Conservation (phyloP, 1,140 invertebrate species). For the Trinorchestia longiramus region DNA sequence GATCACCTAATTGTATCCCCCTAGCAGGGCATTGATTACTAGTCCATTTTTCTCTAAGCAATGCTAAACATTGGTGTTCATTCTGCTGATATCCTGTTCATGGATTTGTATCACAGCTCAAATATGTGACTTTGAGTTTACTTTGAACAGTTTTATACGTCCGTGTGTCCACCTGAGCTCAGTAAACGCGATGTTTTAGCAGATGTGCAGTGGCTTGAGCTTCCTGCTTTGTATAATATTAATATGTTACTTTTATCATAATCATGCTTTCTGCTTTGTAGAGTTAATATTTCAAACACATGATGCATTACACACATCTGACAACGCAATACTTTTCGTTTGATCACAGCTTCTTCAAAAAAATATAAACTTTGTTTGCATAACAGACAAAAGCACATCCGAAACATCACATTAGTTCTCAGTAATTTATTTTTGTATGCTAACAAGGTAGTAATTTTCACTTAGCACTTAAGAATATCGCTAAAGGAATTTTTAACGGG, state of each 20-base stretch:
- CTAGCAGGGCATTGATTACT: not conserved
- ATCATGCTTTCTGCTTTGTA: not conserved
- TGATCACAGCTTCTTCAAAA: not conserved
- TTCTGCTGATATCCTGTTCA: too few relatives aligned
- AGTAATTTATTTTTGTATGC: not conserved
- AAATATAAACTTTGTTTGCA: not conserved
- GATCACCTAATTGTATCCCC: not conserved
- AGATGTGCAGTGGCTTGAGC: too few relatives aligned
- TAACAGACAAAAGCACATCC: not conserved
- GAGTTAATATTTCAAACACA: not conserved
- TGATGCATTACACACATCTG: not conserved
- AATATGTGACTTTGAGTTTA: too few relatives aligned
- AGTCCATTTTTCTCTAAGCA: not conserved
- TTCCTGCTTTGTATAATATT: too few relatives aligned
- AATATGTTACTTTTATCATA: too few relatives aligned
- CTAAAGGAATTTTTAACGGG: not conserved
- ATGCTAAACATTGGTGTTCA: too few relatives aligned
- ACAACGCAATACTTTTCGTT: not conserved
- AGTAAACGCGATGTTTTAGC: too few relatives aligned
- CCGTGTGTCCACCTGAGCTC: too few relatives aligned
- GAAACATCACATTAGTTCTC: not conserved
- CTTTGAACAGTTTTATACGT: too few relatives aligned
- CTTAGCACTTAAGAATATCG: not conserved
- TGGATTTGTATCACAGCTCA: too few relatives aligned
- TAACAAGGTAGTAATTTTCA: not conserved